Conservation (phyloP, 2,797 vertebrate genomes). For the Chelmon rostratus region DNA sequence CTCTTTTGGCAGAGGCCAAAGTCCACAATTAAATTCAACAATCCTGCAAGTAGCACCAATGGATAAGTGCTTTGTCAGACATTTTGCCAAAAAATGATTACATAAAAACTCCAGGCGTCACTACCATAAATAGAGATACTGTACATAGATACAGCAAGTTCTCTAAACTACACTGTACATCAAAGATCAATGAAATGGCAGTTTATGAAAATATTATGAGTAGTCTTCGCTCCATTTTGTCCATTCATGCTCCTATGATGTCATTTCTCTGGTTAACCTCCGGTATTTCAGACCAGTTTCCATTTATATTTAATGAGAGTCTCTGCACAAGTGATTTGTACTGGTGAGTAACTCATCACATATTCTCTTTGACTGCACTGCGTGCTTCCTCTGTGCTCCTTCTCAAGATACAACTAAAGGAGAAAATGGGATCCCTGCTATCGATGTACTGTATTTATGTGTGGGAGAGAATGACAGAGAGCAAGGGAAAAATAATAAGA, state of each 20-base stretch:
- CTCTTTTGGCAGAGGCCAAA: not conserved
- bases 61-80: not conserved
- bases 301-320: constrained; percentile 52
- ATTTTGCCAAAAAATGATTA: not conserved
- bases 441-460: constrained; percentile 15
- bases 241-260: constrained; percentile 14
- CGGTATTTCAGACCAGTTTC: constrained; percentile 28
- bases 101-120: not conserved
- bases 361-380: constrained; percentile 48
- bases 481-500: constrained; percentile 29
- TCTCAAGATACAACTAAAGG: constrained; percentile 22
- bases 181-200: not conserved
- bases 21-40: not conserved
- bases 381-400: constrained; percentile 27
- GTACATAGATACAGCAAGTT: too few relatives aligned
- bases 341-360: constrained; percentile 37
- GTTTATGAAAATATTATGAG: not conserved
- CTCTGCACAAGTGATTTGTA: constrained; percentile 50
- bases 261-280: constrained; percentile 30
- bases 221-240: not conserved
- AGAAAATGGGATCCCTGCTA: constrained; percentile 26
- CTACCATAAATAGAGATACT: not conserved
- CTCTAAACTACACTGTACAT: not conserved
- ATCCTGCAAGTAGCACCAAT: not conserved
- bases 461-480: constrained; percentile 12